phyloP scores from a whole-genome alignment of 2,797 vertebrate species.

The Merluccius polli region DNA sequence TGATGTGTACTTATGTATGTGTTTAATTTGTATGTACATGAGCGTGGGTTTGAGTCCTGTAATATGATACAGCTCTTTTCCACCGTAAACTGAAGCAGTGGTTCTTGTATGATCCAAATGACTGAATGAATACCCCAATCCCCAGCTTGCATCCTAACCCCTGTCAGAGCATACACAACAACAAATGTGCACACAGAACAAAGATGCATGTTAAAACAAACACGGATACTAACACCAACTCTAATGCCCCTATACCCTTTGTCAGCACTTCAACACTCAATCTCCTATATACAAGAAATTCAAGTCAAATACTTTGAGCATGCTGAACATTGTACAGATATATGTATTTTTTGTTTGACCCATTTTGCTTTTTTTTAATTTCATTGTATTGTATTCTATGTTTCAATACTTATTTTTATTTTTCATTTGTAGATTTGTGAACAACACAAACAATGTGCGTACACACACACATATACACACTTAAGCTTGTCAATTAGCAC shows the following conservation, averaged over 20 bases:
- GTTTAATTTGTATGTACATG: not conserved
- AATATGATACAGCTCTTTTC: not conserved
- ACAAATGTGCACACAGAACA: not conserved
- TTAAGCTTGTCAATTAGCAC: slow-evolving; percentile 13
- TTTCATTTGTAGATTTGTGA: too few relatives aligned
- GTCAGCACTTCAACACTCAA: not conserved
- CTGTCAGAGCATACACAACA: not conserved
- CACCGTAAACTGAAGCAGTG: not conserved
- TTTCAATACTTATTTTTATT: too few relatives aligned
- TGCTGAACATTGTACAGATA: too few relatives aligned
- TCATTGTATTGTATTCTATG: too few relatives aligned
- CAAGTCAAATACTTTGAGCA: too few relatives aligned
- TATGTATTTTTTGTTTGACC: too few relatives aligned
- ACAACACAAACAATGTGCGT: not conserved
- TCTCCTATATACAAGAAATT: too few relatives aligned
- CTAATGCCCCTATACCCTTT: not conserved
- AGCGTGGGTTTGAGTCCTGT: not conserved
- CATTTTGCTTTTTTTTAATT: too few relatives aligned
- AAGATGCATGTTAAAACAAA: not conserved
- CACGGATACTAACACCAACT: not conserved
- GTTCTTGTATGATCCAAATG: not conserved
- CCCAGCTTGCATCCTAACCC: not conserved
- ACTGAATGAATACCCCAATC: not conserved
- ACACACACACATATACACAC: slow-evolving; percentile 19
- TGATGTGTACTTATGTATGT: not conserved